A percentile compares a stretch with the other conserved stretches of the same genome.
phyloP scores from a whole-genome alignment of 2,888 invertebrate genomes.

The Branchipolynoe longqiensis region DNA sequence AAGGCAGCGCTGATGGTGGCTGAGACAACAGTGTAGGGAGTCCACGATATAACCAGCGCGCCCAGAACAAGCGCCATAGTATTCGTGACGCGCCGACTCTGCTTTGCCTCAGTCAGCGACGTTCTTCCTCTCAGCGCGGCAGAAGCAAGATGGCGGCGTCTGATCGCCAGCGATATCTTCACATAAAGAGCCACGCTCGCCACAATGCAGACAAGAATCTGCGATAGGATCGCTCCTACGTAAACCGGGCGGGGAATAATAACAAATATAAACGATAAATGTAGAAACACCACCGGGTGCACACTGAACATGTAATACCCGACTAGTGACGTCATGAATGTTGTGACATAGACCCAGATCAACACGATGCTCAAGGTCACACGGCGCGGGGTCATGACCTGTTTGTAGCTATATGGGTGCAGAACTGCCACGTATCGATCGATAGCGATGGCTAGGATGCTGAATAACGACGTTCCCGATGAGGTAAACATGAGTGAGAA shows the following conservation, averaged over 20 bases:
- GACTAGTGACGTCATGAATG: constrained; percentile 22
- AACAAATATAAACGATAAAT: neutral
- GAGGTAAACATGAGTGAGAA: constrained; percentile 28
- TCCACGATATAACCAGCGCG: constrained; percentile 39
- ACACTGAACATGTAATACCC: constrained; percentile 6
- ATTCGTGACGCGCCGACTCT: constrained; percentile 1
- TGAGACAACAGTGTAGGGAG: constrained; percentile 31
- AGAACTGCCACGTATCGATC: constrained; percentile 42
- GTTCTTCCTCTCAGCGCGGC: neutral
- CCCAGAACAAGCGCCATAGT: constrained; percentile 35
- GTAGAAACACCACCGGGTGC: neutral
- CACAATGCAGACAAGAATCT: constrained; percentile 1
- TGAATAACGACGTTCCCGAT: constrained; percentile 15
- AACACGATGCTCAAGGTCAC: neutral
- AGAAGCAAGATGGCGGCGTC: neutral
- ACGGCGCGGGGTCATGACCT: constrained; percentile 16
- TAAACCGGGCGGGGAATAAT: constrained; percentile 34
- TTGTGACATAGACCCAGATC: constrained; percentile 44
- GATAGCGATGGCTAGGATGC: constrained; percentile 37
- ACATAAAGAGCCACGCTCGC: constrained; percentile 34
- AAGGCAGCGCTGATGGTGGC: neutral
- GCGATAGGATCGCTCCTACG: constrained; percentile 30
- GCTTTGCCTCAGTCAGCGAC: neutral
- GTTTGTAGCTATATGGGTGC: constrained; percentile 52
- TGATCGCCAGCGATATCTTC: neutral